These are phyloP conservation scores for Labia minor DNA, from an alignment of 2,888 invertebrate species.

Conservation along the genomic window DNA sequence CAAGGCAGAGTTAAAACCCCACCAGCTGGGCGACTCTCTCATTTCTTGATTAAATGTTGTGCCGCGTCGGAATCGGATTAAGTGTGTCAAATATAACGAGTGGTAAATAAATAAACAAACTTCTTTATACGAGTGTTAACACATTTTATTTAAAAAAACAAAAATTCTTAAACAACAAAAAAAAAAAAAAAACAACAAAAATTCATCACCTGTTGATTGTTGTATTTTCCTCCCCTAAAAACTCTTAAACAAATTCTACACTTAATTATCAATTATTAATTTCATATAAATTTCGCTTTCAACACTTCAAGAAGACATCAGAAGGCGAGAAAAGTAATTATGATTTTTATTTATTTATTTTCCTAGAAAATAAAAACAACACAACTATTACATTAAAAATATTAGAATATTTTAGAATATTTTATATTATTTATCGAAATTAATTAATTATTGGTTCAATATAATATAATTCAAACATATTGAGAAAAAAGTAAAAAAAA, in stretches of 20 bases:
- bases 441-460: not conserved
- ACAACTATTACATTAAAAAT: not conserved
- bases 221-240: too few species aligned
- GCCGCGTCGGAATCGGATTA: not conserved
- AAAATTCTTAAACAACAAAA: too few species aligned
- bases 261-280: too few species aligned
- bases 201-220: not conserved
- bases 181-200: not conserved
- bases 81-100: slow-evolving; percentile 1
- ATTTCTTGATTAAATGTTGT: not conserved
- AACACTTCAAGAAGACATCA: not conserved
- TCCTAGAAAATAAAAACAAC: not conserved
- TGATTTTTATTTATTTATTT: not conserved
- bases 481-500: not conserved
- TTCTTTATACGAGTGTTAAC: not conserved
- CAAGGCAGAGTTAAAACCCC: not conserved
- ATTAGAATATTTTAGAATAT: not conserved
- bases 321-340: not conserved
- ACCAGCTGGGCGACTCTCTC: not conserved
- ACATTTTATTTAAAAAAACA: too few species aligned
- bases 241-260: too few species aligned
- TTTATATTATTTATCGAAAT: not conserved
- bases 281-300: not conserved
- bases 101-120: not conserved
- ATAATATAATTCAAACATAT: not conserved